Evolutionary conservation across 2,113 vertebrate species (phyloP).

Genomic region (Dunckerocampus dactyliophorus): DNA sequence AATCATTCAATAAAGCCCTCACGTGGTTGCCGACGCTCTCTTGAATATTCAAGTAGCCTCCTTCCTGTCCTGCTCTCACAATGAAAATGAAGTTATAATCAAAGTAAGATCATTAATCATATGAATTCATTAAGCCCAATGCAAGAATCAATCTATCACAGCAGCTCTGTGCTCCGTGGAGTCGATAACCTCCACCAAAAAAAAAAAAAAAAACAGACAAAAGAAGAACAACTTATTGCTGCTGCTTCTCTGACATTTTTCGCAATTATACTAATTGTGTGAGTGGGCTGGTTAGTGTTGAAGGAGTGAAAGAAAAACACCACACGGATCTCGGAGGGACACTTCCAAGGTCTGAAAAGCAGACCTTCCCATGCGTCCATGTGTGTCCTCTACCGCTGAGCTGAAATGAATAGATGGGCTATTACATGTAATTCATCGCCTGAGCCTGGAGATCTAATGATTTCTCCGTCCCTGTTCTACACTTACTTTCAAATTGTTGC

Average conservation of each 20-base stretch:
- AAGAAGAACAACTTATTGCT: slow-evolving; percentile 8
- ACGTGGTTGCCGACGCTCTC: slow-evolving; percentile 50
- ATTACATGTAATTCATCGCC: slow-evolving; percentile 69
- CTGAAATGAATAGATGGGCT: slow-evolving; percentile 64
- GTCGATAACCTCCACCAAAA: slow-evolving; percentile 19
- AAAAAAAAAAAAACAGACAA: slow-evolving; percentile 14
- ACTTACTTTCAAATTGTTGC: slow-evolving; percentile 70
- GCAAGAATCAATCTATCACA: slow-evolving; percentile 38
- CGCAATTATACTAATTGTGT: not conserved
- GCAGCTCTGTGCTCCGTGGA: slow-evolving; percentile 13
- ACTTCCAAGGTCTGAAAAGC: slow-evolving; percentile 17
- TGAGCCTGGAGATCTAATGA: slow-evolving; percentile 62
- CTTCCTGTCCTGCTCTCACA: slow-evolving; percentile 14
- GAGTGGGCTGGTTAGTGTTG: not conserved
- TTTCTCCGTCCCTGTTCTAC: slow-evolving; percentile 63
- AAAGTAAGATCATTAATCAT: slow-evolving; percentile 51
- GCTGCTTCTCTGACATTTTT: slow-evolving; percentile 8
- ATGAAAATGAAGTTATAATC: slow-evolving; percentile 48
- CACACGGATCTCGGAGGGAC: slow-evolving; percentile 17
- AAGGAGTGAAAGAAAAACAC: slow-evolving; percentile 1
- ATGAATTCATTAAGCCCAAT: slow-evolving; percentile 45
- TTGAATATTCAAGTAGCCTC: slow-evolving; percentile 52
- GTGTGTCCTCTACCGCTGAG: slow-evolving; percentile 52
- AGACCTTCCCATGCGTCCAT: slow-evolving; percentile 7
- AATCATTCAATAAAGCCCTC: slow-evolving; percentile 67